phyloP scores from a whole-genome alignment of 2,888 invertebrate species.

The Phalera bucephala region DNA sequence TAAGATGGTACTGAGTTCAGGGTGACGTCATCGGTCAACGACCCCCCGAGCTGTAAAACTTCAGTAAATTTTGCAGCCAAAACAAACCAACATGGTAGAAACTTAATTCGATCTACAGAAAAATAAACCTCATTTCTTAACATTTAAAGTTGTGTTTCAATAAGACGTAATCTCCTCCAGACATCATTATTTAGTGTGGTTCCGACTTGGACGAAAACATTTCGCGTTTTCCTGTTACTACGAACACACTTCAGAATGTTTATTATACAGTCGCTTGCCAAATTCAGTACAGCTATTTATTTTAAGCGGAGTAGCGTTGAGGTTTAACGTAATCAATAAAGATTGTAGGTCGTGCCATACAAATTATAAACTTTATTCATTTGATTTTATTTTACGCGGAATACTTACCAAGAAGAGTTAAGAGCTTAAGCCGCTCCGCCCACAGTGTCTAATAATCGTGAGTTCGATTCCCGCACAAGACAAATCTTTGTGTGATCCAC shows the following conservation, averaged over 20 bases:
- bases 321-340: no score
- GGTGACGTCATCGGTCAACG: slow-evolving; percentile 67
- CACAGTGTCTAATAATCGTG: no score
- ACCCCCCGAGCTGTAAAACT: slow-evolving; percentile 59
- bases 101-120: slow-evolving; percentile 14
- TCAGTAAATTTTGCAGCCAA: slow-evolving; percentile 70
- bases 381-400: no score
- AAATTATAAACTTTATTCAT: no score
- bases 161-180: slow-evolving; percentile 9
- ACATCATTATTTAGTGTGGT: slow-evolving; percentile 29
- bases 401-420: no score
- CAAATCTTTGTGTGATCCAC: no score
- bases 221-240: slow-evolving; percentile 46
- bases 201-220: slow-evolving; percentile 27
- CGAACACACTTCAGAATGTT: slow-evolving; percentile 30
- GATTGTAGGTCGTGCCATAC: no score
- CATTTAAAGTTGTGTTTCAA: slow-evolving; percentile 27
- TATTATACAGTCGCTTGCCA: slow-evolving; percentile 29
- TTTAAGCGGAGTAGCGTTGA: no score
- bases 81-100: no score
- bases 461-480: no score
- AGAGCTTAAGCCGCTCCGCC: no score
- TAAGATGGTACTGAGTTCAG: slow-evolving; percentile 37
- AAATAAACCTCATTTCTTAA: slow-evolving; percentile 26
- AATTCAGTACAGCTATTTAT: not conserved